phyloP scores from a whole-genome alignment of 2,797 vertebrate genomes.

The Eleutherodactylus coqui region DNA sequence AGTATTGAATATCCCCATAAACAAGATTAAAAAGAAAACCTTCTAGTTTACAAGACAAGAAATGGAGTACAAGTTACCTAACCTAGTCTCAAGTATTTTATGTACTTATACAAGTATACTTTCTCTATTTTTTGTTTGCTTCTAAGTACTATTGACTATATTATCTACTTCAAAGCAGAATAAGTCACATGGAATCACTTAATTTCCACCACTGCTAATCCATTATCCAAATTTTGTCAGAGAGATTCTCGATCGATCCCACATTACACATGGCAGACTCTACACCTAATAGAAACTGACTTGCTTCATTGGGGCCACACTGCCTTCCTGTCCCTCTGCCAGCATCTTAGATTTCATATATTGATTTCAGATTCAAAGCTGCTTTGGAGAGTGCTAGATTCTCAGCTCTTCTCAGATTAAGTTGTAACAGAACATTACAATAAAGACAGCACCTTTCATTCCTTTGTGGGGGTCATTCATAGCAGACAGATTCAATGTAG shows the following conservation, averaged over 20 bases:
- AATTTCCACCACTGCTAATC: conserved; percentile 60
- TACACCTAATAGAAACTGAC: conserved; percentile 68
- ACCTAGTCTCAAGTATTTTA: not conserved
- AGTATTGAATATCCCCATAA: not conserved
- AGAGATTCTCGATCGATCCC: conserved; percentile 59
- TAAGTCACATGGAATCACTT: conserved; percentile 66
- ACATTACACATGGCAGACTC: conserved; percentile 59
- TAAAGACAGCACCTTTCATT: conserved; percentile 29
- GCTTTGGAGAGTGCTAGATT: conserved; percentile 64
- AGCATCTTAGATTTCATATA: conserved; percentile 64
- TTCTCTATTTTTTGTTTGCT: conserved; percentile 2
- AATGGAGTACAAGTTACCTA: not conserved
- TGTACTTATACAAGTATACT: not conserved
- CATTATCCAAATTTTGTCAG: conserved; percentile 66
- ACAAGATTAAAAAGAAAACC: not conserved
- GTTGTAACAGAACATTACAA: conserved; percentile 55
- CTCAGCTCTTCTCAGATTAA: conserved; percentile 66
- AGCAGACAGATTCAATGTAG: not conserved
- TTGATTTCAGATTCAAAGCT: conserved; percentile 68
- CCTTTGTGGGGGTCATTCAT: not conserved
- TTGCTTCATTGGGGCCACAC: conserved; percentile 54
- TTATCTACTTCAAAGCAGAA: conserved; percentile 36
- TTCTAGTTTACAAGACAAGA: not conserved
- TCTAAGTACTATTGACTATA: conserved; percentile 60
- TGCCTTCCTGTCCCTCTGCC: conserved; percentile 59